A percentile compares a stretch with the other conserved stretches of the same genome.
These are phyloP conservation scores for Papilio polytes DNA, from an alignment of 1,140 invertebrate species.

Conservation along the genomic window DNA sequence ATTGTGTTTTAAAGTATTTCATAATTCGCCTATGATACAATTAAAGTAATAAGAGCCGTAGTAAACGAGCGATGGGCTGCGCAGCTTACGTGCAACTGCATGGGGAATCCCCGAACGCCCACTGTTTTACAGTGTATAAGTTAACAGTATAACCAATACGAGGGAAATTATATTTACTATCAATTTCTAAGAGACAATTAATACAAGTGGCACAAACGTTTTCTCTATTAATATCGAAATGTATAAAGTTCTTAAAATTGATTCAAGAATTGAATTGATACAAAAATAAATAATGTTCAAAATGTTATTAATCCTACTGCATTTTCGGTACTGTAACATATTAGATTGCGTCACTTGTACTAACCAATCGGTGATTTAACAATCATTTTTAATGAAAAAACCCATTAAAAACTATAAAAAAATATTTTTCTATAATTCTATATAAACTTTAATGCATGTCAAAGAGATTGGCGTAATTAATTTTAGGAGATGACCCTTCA, in stretches of 20 bases:
- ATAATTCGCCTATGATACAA: not conserved
- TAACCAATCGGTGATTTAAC: not conserved
- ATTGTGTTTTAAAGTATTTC: not conserved
- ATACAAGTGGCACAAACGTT: not conserved
- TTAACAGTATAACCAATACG: not conserved
- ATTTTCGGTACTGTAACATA: not conserved
- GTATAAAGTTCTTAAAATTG: not conserved
- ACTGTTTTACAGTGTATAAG: not conserved
- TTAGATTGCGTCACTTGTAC: not conserved
- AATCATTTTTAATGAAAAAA: not conserved
- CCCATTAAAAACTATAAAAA: not conserved
- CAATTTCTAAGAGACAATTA: not conserved
- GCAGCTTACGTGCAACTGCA: not conserved
- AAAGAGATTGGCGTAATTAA: not conserved
- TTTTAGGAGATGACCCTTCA: not conserved
- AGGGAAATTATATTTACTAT: not conserved
- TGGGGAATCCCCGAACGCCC: slow-evolving; percentile 16
- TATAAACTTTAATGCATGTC: not conserved
- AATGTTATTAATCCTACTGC: not conserved
- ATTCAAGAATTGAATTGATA: not conserved
- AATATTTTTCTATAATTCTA: not conserved
- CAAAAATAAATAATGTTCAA: not conserved
- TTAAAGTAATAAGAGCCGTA: not conserved
- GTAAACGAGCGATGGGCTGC: not conserved
- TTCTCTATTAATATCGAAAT: not conserved